These are phyloP conservation scores for Pluvianellus socialis DNA, from an alignment of 2,113 vertebrate genomes.

Conservation along the genomic window DNA sequence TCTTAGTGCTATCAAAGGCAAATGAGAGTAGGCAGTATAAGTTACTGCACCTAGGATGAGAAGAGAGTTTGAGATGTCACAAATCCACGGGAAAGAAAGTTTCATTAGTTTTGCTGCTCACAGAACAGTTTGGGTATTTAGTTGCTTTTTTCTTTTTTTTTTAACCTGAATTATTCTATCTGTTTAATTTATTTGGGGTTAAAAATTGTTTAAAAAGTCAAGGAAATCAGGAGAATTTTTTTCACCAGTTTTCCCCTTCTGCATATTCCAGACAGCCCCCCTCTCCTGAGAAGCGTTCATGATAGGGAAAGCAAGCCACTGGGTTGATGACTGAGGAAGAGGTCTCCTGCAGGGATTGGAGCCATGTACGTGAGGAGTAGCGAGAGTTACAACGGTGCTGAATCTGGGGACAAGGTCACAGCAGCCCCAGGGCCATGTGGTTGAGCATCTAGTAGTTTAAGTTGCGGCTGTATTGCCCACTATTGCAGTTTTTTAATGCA, in stretches of 20 bases:
- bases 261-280: neutral
- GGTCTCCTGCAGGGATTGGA: neutral
- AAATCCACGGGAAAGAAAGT: neutral
- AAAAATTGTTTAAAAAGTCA: neutral
- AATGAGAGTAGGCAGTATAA: neutral
- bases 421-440: neutral
- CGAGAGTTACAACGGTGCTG: neutral
- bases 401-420: neutral
- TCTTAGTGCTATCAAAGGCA: neutral
- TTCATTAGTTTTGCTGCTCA: neutral
- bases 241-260: rapidly evolving
- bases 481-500: neutral
- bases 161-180: neutral
- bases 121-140: neutral
- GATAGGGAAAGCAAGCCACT: neutral
- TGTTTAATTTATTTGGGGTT: neutral
- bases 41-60: neutral
- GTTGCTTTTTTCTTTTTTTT: neutral
- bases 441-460: neutral
- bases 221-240: neutral
- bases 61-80: neutral
- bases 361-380: neutral
- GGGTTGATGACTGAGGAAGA: neutral
- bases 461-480: neutral
- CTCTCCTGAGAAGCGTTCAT: neutral